These are phyloP conservation scores for Cerastoderma edule DNA, from an alignment of 2,888 invertebrate genomes.

Conservation along the genomic window DNA sequence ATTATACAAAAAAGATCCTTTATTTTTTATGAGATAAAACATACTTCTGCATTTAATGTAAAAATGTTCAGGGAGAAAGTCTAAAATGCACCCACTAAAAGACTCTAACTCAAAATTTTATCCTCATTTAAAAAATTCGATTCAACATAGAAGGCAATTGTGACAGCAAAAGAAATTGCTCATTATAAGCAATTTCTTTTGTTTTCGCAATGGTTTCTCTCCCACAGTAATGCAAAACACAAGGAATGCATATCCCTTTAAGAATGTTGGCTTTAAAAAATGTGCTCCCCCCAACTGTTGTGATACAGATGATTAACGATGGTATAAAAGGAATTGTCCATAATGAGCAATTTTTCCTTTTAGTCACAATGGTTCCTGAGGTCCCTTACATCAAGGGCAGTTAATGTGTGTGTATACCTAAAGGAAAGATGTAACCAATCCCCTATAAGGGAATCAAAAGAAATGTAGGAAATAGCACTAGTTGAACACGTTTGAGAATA, in stretches of 20 bases:
- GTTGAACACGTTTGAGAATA: conserved; percentile 33
- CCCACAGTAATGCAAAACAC: too few species aligned
- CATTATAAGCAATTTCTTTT: not conserved
- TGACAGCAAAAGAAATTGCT: not conserved
- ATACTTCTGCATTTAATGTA: too few species aligned
- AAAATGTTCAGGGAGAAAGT: too few species aligned
- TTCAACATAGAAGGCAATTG: too few species aligned
- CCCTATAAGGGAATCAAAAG: not conserved
- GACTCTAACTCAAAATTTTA: too few species aligned
- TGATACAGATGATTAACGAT: conserved; percentile 1
- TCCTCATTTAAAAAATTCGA: too few species aligned
- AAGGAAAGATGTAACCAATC: not conserved
- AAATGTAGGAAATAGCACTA: not conserved
- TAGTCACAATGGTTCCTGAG: not conserved
- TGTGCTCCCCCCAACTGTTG: too few species aligned
- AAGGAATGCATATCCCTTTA: too few species aligned
- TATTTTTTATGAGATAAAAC: too few species aligned
- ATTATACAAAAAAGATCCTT: too few species aligned
- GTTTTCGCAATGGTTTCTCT: not conserved
- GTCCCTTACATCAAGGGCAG: not conserved
- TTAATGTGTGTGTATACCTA: not conserved
- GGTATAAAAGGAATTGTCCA: not conserved
- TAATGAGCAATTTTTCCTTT: conserved; percentile 4
- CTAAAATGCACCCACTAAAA: too few species aligned
- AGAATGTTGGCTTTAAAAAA: too few species aligned